These are phyloP conservation scores for Xiphias gladius DNA, from an alignment of 2,113 vertebrate genomes.

Conservation along the genomic window DNA sequence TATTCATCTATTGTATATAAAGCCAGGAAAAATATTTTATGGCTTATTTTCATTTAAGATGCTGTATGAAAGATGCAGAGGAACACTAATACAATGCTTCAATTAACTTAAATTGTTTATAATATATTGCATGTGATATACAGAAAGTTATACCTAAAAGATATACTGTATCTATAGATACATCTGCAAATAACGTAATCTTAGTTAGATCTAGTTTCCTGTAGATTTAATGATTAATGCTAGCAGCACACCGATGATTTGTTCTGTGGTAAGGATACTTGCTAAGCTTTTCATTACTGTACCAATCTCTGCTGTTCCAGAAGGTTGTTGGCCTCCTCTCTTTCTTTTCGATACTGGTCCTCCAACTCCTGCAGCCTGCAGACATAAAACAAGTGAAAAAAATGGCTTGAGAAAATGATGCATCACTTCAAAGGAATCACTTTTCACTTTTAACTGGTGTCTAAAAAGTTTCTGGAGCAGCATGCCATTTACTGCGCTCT, in stretches of 20 bases:
- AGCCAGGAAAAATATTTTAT: neutral
- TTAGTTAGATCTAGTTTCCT: neutral
- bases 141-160: too few species aligned
- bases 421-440: neutral
- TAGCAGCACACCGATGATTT: too few species aligned
- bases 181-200: neutral
- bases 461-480: neutral
- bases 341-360: constrained; percentile 95
- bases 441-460: neutral
- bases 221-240: too few species aligned
- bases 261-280: neutral
- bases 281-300: constrained; percentile 24
- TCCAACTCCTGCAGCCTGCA: constrained; percentile 95
- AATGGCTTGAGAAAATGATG: neutral
- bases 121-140: neutral
- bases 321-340: constrained; percentile 95
- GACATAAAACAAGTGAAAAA: constrained; percentile 39
- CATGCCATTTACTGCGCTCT: neutral
- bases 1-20: neutral
- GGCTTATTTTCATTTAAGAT: neutral
- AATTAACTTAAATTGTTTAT: neutral
- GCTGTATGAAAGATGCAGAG: neutral
- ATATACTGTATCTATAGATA: neutral
- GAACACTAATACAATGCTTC: neutral
- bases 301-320: constrained; percentile 98